Percentiles rank a stretch among this genome's conserved stretches.
These are phyloP conservation scores for Keiferia lycopersicella DNA, from an alignment of 2,888 invertebrate genomes.

Conservation along the genomic window DNA sequence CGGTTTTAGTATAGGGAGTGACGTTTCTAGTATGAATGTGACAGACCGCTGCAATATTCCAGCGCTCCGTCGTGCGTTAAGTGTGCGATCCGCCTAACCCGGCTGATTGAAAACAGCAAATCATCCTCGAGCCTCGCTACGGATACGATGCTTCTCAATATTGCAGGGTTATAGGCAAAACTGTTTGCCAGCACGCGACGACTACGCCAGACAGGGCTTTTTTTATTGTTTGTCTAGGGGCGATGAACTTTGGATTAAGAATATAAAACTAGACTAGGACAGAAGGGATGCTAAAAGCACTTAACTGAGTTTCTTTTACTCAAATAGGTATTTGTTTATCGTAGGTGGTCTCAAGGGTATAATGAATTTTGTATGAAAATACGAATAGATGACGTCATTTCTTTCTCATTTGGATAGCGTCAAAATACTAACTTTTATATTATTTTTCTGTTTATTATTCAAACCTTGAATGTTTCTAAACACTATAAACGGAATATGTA, in stretches of 20 bases:
- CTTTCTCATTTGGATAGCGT: too few species aligned
- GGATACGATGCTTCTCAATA: not conserved
- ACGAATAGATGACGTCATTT: too few species aligned
- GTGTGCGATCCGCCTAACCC: not conserved
- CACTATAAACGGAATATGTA: too few species aligned
- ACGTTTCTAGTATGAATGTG: too few species aligned
- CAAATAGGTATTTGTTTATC: not conserved
- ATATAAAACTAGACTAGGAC: not conserved
- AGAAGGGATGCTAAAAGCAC: not conserved
- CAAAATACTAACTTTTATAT: too few species aligned
- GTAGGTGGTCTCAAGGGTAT: not conserved
- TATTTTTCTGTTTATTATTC: too few species aligned
- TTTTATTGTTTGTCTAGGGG: conserved; percentile 4
- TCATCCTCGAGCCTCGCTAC: not conserved
- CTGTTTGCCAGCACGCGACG: not conserved
- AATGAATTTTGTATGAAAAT: too few species aligned
- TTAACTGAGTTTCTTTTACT: not conserved
- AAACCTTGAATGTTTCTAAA: too few species aligned
- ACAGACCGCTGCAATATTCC: too few species aligned
- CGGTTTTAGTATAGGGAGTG: too few species aligned
- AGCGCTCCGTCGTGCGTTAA: too few species aligned
- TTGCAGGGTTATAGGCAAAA: conserved; percentile 6
- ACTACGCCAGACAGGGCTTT: not conserved
- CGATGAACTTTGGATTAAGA: not conserved
- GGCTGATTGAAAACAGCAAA: conserved; percentile 1